These are phyloP conservation scores for Heliconius melpomene DNA, from an alignment of 1,140 invertebrate genomes.

Conservation along the genomic window DNA sequence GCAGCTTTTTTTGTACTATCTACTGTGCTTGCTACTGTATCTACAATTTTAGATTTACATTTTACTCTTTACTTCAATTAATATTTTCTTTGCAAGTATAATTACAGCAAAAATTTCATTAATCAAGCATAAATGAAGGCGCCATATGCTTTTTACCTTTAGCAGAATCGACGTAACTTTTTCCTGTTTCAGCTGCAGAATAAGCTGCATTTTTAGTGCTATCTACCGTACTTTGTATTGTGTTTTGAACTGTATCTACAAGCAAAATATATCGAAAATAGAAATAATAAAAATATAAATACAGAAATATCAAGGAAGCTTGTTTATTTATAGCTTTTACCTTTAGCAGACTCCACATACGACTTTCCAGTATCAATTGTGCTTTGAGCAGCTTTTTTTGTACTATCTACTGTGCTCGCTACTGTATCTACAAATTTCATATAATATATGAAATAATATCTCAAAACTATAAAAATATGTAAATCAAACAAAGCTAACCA, in stretches of 20 bases:
- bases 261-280: not conserved
- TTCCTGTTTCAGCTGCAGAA: constrained; percentile 61
- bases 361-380: constrained; percentile 64
- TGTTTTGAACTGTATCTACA: constrained; percentile 42
- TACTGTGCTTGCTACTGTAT: constrained; percentile 65
- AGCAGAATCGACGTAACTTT: constrained; percentile 50
- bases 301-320: not conserved
- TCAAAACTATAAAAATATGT: constrained; percentile 29
- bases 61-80: too few relatives aligned
- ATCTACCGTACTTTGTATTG: constrained; percentile 64
- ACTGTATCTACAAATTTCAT: constrained; percentile 59
- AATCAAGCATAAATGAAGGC: too few relatives aligned
- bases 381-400: constrained; percentile 63
- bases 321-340: not conserved
- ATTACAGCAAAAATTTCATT: too few relatives aligned
- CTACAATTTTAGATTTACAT: constrained; percentile 50
- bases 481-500: constrained; percentile 30
- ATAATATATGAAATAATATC: constrained; percentile 34
- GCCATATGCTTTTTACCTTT: not conserved
- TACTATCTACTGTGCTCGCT: constrained; percentile 68
- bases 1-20: constrained; percentile 69
- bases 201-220: constrained; percentile 65
- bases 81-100: too few relatives aligned
- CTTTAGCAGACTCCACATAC: constrained; percentile 43
- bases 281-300: constrained; percentile 24